Percentiles rank a stretch among this genome's conserved stretches.
Conservation (phyloP, 2,797 vertebrate genomes). For the Eidolon dupreanum region DNA sequence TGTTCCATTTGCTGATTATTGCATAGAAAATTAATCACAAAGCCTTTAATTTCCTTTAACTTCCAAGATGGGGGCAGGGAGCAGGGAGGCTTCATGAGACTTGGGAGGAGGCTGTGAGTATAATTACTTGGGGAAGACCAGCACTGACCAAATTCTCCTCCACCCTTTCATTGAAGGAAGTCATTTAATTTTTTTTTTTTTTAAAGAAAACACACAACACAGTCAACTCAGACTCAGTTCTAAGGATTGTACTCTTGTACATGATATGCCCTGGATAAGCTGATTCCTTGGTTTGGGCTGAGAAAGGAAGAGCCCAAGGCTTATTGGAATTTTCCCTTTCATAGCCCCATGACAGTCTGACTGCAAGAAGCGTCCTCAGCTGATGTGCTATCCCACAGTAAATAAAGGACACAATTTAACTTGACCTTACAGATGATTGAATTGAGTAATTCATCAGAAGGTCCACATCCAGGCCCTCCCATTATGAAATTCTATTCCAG, state of each 20-base stretch:
- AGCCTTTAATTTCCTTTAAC: slow-evolving; percentile 50
- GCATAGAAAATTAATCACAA: slow-evolving; percentile 71
- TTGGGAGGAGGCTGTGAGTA: not conserved
- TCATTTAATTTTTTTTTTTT: not conserved
- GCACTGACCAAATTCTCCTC: slow-evolving; percentile 25
- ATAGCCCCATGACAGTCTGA: not conserved
- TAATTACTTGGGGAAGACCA: not conserved
- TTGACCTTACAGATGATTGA: not conserved
- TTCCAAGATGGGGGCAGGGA: not conserved
- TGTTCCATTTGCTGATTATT: slow-evolving; percentile 72
- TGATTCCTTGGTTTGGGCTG: not conserved
- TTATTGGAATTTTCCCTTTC: slow-evolving; percentile 44
- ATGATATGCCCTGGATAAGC: not conserved
- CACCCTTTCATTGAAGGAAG: slow-evolving; percentile 14
- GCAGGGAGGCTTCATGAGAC: not conserved
- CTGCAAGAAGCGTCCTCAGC: not conserved
- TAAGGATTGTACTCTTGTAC: not conserved
- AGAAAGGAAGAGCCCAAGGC: slow-evolving; percentile 1
- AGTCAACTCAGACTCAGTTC: not conserved
- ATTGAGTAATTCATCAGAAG: slow-evolving; percentile 10
- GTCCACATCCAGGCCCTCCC: not conserved
- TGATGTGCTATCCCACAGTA: not conserved
- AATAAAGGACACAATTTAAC: not conserved
- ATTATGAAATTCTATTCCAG: not conserved
- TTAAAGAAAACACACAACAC: not conserved